Percentiles rank a stretch among this genome's conserved stretches.
These are phyloP conservation scores for Coelopa pilipes DNA, from an alignment of 2,888 invertebrate genomes.

Conservation along the genomic window DNA sequence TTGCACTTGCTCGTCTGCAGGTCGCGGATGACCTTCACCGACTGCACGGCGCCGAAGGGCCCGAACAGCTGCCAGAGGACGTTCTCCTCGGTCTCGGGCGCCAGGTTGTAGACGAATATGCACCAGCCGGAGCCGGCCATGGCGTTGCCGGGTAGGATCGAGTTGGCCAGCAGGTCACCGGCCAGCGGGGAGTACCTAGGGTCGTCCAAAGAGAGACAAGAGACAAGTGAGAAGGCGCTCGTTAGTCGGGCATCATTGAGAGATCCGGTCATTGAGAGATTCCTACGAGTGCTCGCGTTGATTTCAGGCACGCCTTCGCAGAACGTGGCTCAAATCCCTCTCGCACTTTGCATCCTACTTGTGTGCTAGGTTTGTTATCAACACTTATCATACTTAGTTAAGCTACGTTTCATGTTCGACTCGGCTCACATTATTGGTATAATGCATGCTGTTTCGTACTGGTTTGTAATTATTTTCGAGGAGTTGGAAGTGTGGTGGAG, in stretches of 20 bases:
- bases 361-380: too few relatives aligned
- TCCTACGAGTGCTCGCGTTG: too few relatives aligned
- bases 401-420: too few relatives aligned
- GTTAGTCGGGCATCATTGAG: too few relatives aligned
- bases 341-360: not conserved
- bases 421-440: too few relatives aligned
- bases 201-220: constrained; percentile 5
- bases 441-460: too few relatives aligned
- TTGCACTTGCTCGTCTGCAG: constrained; percentile 97
- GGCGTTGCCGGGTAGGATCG: constrained; percentile 85
- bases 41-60: constrained; percentile 96
- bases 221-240: constrained; percentile 3
- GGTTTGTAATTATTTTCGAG: too few relatives aligned
- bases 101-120: constrained; percentile 95
- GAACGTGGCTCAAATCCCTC: not conserved
- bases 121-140: constrained; percentile 83
- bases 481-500: too few relatives aligned
- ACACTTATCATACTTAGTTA: too few relatives aligned
- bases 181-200: constrained; percentile 80
- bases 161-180: constrained; percentile 80
- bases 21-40: constrained; percentile 96
- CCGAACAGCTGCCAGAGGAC: constrained; percentile 97
- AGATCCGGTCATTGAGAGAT: too few relatives aligned
- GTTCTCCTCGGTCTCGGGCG: constrained; percentile 95
- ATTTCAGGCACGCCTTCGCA: not conserved